phyloP scores from a whole-genome alignment of 2,888 invertebrate species.

The Petrolisthes manimaculis region DNA sequence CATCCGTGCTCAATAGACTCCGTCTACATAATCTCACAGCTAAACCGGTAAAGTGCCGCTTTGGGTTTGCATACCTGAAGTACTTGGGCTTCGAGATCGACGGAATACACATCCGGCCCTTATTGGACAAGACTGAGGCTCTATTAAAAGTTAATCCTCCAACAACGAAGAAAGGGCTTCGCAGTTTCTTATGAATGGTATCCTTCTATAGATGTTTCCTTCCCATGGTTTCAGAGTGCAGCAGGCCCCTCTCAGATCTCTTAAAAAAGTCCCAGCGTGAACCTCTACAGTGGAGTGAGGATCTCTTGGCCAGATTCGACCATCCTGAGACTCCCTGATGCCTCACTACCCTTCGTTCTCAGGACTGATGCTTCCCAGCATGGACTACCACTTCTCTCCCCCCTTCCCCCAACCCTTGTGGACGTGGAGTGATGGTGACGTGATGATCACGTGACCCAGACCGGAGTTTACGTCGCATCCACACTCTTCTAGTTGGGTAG shows the following conservation, averaged over 20 bases:
- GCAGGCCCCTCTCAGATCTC: background rate
- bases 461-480: too few species aligned
- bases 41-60: constrained; percentile 20
- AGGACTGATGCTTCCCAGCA: background rate
- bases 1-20: background rate
- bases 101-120: background rate
- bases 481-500: too few species aligned
- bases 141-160: background rate
- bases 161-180: constrained; percentile 10
- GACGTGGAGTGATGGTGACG: too few species aligned
- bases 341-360: background rate
- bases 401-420: too few species aligned
- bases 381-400: too few species aligned
- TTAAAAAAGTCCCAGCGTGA: background rate
- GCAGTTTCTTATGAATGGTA: constrained; percentile 20
- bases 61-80: background rate
- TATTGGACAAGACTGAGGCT: background rate
- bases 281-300: background rate
- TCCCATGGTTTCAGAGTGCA: constrained; percentile 8
- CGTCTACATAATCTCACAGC: background rate
- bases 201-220: constrained; percentile 29
- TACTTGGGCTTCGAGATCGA: constrained; percentile 31
- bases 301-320: background rate
- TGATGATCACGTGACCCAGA: too few species aligned
- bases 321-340: background rate